Percentiles rank a stretch among this genome's conserved stretches.
These are phyloP conservation scores for Conus betulinus DNA, from an alignment of 1,140 invertebrate genomes.

Conservation along the genomic window DNA sequence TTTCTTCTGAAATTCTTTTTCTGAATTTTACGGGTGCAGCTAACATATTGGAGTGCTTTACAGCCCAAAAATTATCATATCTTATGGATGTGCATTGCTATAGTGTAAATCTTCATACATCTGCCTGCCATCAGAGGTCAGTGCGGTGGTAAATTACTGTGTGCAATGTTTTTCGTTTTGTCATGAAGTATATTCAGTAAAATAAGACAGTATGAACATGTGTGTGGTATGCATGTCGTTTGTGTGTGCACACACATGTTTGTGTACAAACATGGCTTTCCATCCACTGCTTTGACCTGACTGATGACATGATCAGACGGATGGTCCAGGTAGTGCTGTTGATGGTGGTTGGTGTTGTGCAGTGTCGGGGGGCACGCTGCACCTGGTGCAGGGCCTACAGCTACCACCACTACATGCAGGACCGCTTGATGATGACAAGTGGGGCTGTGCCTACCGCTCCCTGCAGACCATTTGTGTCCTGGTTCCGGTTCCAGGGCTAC, in stretches of 20 bases:
- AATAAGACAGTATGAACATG: no score
- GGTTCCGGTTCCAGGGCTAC: conserved; percentile 96
- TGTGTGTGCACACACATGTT: background rate
- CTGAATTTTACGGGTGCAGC: no score
- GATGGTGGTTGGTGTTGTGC: conserved; percentile 36
- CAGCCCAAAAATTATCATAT: no score
- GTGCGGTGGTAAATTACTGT: no score
- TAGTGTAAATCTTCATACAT: no score
- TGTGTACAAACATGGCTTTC: conserved; percentile 34
- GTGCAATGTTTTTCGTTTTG: no score
- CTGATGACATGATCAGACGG: background rate
- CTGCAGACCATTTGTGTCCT: conserved; percentile 98
- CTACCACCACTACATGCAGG: conserved; percentile 98
- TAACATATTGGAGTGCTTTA: no score
- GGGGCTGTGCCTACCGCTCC: conserved; percentile 99
- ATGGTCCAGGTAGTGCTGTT: background rate
- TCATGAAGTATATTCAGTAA: no score
- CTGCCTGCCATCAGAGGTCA: no score
- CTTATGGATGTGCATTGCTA: no score
- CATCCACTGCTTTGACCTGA: conserved; percentile 44
- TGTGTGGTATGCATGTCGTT: no score
- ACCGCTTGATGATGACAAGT: conserved; percentile 96
- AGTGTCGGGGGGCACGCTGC: conserved; percentile 78
- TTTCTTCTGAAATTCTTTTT: no score
- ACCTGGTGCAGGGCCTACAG: conserved; percentile 90